Base-by-base conservation (phyloP, 2,888 invertebrate species). In the Lasioglossum marginatum region DNA sequence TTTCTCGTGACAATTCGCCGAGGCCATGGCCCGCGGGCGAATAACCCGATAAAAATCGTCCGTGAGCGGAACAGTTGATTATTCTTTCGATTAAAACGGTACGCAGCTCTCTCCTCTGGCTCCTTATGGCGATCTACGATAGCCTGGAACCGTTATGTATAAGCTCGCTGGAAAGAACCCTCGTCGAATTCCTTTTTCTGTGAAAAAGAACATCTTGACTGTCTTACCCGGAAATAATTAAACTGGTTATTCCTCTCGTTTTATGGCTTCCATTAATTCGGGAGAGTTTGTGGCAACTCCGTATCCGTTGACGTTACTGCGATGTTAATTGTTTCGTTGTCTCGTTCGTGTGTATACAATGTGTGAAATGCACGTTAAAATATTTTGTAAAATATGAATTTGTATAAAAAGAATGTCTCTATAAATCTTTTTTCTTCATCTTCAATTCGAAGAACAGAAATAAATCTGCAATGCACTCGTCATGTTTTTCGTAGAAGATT, bases 41-140 rank as follows among this genome's bases (percentile, higher is more conserved):
- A 66, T 37, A 45, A 74, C 34, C 34, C 63, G 52, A 81, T 81
- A 77, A 81, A 83, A 83, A 81, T 80, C 79, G 73, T 70, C 34
- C 52, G 48, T 27, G 37, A 70, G 70, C 40, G 40, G 70, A 70
- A 70, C 70, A n/a, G 70, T 70, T 43, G 70, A 70, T 70, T 70
- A 70, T 70, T 40, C 70, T n/a, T 40, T n/a, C 70, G 70, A 40
- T 70, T 40, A 70, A 40, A 40, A 40, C n/a, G 70, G 37, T 23
- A 40, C n/a, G n/a, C 14, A 2, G 37, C 10, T 8, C 23, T 4
- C 6, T 31, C 19, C 10, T 8, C 23, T 4, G 1, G 0, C 23
- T 10, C 10, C 34, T 34, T 68, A 68, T 37, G 34, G 23, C 66
- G 66, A 66, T 19, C 34, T 23, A 34, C 34, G 66, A 23, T 34